Evolutionary conservation across 2,888 invertebrate genomes (phyloP).

Genomic region (Eumerus sabulonum): DNA sequence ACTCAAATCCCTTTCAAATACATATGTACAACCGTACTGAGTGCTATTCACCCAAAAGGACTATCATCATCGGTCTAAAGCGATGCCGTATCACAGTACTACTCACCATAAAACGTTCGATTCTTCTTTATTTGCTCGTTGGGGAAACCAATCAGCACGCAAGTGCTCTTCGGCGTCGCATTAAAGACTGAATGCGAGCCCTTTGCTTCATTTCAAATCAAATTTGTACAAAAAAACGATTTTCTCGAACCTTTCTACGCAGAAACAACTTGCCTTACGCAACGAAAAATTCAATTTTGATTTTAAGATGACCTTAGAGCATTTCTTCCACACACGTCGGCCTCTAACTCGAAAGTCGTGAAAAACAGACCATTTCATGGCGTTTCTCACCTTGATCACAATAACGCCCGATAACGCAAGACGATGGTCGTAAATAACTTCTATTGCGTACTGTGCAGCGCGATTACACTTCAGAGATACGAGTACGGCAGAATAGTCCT

Average conservation of each 20-base stretch:
- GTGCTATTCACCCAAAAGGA: no score
- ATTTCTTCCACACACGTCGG: slow-evolving; percentile 7
- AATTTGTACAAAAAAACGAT: slow-evolving; percentile 32
- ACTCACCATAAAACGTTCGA: no score
- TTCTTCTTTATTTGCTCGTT: no score
- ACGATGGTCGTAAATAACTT: slow-evolving; percentile 66
- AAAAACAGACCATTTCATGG: slow-evolving; percentile 14
- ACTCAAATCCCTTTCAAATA: no score
- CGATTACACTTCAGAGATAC: slow-evolving; percentile 64
- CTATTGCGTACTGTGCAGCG: slow-evolving; percentile 66
- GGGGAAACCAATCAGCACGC: no score
- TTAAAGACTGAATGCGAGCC: slow-evolving; percentile 4
- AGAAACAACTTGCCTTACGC: slow-evolving; percentile 12
- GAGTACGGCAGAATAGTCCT: slow-evolving; percentile 26
- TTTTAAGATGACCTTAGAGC: slow-evolving; percentile 53
- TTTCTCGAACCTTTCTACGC: slow-evolving; percentile 26
- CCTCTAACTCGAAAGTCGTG: slow-evolving; percentile 23
- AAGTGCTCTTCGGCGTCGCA: slow-evolving; percentile 14
- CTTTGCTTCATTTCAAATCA: slow-evolving; percentile 28
- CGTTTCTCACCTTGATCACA: slow-evolving; percentile 65
- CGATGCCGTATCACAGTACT: no score
- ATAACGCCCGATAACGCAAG: slow-evolving; percentile 55
- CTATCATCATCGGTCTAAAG: no score
- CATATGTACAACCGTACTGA: no score
- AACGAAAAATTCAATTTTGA: slow-evolving; percentile 57